phyloP scores from a whole-genome alignment of 2,888 invertebrate species.

The Drosophila neonasuta region DNA sequence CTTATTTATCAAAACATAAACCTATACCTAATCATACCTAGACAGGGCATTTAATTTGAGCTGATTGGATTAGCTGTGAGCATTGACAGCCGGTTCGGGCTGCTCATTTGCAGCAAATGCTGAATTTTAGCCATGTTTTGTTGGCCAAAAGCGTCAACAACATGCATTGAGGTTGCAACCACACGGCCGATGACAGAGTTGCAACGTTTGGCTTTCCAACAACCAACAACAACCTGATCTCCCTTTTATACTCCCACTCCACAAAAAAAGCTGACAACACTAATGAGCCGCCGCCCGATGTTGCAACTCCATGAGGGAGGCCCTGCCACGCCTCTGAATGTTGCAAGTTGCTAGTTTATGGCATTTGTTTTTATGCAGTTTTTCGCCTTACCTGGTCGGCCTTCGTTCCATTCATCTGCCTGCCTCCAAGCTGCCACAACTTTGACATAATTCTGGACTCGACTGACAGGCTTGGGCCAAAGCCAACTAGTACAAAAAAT shows the following conservation, averaged over 20 bases:
- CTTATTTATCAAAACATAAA: not conserved
- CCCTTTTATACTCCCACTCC: not conserved
- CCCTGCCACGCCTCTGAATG: slow-evolving; percentile 6
- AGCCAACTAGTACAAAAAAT: slow-evolving; percentile 40
- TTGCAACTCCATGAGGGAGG: not conserved
- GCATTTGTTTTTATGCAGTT: slow-evolving; percentile 69
- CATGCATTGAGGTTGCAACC: slow-evolving; percentile 40
- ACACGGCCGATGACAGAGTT: slow-evolving; percentile 52
- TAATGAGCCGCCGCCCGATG: slow-evolving; percentile 59
- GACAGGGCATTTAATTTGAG: not conserved
- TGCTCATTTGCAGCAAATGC: not conserved
- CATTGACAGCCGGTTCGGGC: slow-evolving; percentile 8
- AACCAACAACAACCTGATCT: slow-evolving; percentile 4
- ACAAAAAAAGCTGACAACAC: slow-evolving; percentile 59
- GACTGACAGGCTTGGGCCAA: slow-evolving; percentile 52
- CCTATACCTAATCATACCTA: not conserved
- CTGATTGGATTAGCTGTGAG: not conserved
- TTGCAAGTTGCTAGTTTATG: slow-evolving; percentile 64
- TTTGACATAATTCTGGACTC: slow-evolving; percentile 73
- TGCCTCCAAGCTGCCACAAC: slow-evolving; percentile 54
- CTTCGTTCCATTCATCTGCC: slow-evolving; percentile 20
- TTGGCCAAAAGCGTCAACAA: slow-evolving; percentile 43
- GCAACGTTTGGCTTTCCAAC: slow-evolving; percentile 21
- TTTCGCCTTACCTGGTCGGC: slow-evolving; percentile 35
- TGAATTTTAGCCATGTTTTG: slow-evolving; percentile 4